Percentiles rank a stretch among this genome's conserved stretches.
phyloP scores from a whole-genome alignment of 2,888 invertebrate genomes.

The Drosophila peninsularis region DNA sequence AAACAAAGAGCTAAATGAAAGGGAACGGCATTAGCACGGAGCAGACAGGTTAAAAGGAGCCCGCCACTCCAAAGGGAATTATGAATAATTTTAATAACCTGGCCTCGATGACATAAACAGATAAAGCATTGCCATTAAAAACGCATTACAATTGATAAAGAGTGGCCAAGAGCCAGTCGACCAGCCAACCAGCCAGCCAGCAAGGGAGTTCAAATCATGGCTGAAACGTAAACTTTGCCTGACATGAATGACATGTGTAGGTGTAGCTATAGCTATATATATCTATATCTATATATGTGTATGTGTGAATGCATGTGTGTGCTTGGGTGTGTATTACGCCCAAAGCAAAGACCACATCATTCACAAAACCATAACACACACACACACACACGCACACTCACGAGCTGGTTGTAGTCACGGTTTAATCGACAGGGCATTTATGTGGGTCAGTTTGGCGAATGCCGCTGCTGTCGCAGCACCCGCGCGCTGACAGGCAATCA shows the following conservation, averaged over 20 bases:
- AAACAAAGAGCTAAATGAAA: conserved; percentile 19
- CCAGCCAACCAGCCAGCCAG: not conserved
- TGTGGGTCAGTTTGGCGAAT: conserved; percentile 67
- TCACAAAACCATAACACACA: conserved; percentile 57
- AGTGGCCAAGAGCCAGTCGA: conserved; percentile 24
- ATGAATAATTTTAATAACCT: conserved; percentile 73
- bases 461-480: conserved; percentile 21
- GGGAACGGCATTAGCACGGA: not conserved
- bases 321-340: conserved; percentile 19
- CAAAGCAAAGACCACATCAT: conserved; percentile 57
- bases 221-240: conserved; percentile 60
- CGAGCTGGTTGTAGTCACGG: conserved; percentile 43
- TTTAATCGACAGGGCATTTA: conserved; percentile 56
- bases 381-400: conserved; percentile 33
- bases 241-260: conserved; percentile 64
- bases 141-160: conserved; percentile 75
- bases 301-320: conserved; percentile 13
- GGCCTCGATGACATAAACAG: conserved; percentile 72
- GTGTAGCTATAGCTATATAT: conserved; percentile 10
- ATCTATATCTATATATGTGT: not conserved
- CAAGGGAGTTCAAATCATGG: conserved; percentile 38
- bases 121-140: conserved; percentile 73
- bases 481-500: conserved; percentile 65
- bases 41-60: conserved; percentile 18
- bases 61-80: conserved; percentile 54